Evolutionary conservation across 2,888 invertebrate genomes (phyloP), one percentile per base, ranked within the genome.

Genomic region (Leptopterna dolabrata): DNA sequence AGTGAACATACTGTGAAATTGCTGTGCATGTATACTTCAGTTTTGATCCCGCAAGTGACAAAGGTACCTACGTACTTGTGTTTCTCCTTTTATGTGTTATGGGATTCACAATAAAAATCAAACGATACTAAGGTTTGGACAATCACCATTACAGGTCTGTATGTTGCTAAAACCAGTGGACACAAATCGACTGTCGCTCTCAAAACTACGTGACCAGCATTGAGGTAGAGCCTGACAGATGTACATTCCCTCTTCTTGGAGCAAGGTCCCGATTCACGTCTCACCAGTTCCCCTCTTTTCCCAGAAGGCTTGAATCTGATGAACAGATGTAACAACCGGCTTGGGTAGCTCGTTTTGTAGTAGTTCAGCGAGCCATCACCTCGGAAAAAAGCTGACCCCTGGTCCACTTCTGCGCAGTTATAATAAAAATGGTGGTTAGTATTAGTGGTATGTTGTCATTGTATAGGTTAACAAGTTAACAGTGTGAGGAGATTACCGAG

Each of bases 361-460:
- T 92, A 93, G 27, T 92, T 90, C 43, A 93, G 90, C 89, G 90
- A 91, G 1, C 93, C 93, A 88, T 93, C 93, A 4, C 93, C 93
- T 73, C 92, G 92, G 27, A 93, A 92, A 55, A 92, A 89, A 13
- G 93, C 92, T n/a, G 93, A 92, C 0, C 91, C 91, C 87, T 93
- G 93, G 1, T 91, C 90, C 89, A 90, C 89, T 7, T 80, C 88
- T 86, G 73, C 0, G n/a, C 7, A 36, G 24, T 24, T 16, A 71
- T 27, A 71, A 16, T n/a, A n/a, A 51, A n/a, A 51, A 0, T 16
- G 6, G n/a, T 51, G 16, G n/a, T 16, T 6, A 14, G n/a, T n/a
- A 51, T 14, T 51, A n/a, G 51, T n/a, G n/a, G n/a, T n/a, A n/a
- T n/a, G 4, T 51, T 51, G 16, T n/a, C 0, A 51, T 51, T 36